Evolutionary conservation across 2,797 vertebrate species (phyloP), one percentile per base, ranked within the genome.

Genomic region (Trachurus trachurus): DNA sequence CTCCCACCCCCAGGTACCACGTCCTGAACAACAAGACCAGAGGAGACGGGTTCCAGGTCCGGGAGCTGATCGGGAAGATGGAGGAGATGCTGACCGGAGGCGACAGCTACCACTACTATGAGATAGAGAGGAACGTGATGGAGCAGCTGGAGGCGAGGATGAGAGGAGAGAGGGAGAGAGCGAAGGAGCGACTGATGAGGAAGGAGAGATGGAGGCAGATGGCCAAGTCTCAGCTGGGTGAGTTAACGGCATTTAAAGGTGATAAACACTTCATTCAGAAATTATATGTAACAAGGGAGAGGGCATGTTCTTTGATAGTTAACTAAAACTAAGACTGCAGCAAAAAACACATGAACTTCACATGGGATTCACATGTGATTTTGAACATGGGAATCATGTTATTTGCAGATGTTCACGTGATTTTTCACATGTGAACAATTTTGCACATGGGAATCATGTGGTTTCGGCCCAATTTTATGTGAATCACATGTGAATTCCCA

Each of bases 21-120:
- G 78, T 94, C 10, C 70, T 95, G 59, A 90, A 92, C 87, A 94
- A 90, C 9, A 93, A 78, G 56, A 89, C 77, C 0, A 84, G 56
- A 66, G 83, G 86, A 6, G 85, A 89, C 3, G 89, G 72, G 2
- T 91, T 91, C 61, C 93, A 94, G 72, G 91, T 93, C n/a, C 68
- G 84, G 22, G 89, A 92, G 44, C 79, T 95, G 78, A 88, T 95
- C 17, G 67, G 75, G 17, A 95, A 94, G 77, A 90, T 94, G 3
- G 90, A 94, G 34, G 88, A 93, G 49, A 83, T 76, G 87, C 63
- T 90, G 52, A 72, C 82, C 0, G 70, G 40, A 10, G 29, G 71
- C 21, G 58, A 50, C 1, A 37, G 26, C 0, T 12, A 49, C 37
- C 60, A 57, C 15, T 78, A 88, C 77, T 89, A 78, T 50, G 59